These are phyloP conservation scores for Bradypodion ventrale DNA, from an alignment of 2,797 vertebrate genomes.

Conservation along the genomic window DNA sequence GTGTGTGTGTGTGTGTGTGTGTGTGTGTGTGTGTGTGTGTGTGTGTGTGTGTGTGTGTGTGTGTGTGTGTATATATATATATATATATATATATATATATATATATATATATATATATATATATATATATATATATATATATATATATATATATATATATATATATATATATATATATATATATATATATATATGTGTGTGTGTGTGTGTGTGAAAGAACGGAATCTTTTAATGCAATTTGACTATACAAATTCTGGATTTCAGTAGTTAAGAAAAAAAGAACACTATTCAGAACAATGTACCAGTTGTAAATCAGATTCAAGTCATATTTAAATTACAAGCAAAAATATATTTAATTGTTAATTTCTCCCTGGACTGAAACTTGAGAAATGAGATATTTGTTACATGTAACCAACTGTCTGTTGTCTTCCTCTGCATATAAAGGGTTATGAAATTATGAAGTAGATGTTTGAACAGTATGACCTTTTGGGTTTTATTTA, in stretches of 20 bases:
- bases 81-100: too few relatives aligned
- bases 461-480: slow-evolving; percentile 58
- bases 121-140: too few relatives aligned
- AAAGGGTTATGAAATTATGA: slow-evolving; percentile 65
- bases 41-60: too few relatives aligned
- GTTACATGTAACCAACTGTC: slow-evolving; percentile 68
- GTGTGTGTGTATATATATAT: too few relatives aligned
- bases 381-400: slow-evolving; percentile 69
- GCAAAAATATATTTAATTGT: slow-evolving; percentile 41
- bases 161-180: too few relatives aligned
- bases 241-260: neutral
- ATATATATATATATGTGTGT: too few relatives aligned
- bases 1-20: too few relatives aligned
- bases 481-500: slow-evolving; percentile 56
- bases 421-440: slow-evolving; percentile 54
- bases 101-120: too few relatives aligned
- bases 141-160: too few relatives aligned
- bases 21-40: too few relatives aligned
- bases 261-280: slow-evolving; percentile 2
- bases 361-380: slow-evolving; percentile 63
- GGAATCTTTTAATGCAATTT: neutral
- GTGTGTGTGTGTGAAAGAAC: too few relatives aligned
- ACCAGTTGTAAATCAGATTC: neutral
- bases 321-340: slow-evolving; percentile 42
- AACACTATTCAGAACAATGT: neutral